Evolutionary conservation across 2,888 invertebrate species (phyloP).

Genomic region (Agonum fuliginosum): DNA sequence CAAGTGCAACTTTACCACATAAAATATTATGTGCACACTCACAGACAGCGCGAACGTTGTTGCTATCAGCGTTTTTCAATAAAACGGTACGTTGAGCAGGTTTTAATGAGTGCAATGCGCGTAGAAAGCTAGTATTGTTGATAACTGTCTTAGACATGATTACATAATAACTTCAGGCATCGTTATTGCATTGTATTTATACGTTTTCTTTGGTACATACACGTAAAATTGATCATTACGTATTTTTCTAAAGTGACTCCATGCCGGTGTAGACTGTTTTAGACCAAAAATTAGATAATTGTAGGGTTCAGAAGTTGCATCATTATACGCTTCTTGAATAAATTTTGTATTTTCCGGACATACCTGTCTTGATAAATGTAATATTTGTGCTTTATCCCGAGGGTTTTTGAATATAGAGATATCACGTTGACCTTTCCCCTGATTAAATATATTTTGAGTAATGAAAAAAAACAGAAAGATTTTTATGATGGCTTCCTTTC

Average conservation of each 20-base stretch:
- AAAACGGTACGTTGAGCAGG: constrained; percentile 16
- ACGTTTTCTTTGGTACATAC: constrained; percentile 55
- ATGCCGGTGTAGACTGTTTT: constrained; percentile 61
- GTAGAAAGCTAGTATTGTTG: constrained; percentile 31
- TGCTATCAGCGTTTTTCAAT: constrained; percentile 43
- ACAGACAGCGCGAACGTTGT: constrained; percentile 29
- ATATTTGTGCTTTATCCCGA: constrained; percentile 62
- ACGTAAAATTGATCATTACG: neutral
- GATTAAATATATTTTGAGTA: constrained; percentile 61
- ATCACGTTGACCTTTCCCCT: constrained; percentile 63
- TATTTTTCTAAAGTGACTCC: constrained; percentile 43
- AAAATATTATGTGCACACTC: constrained; percentile 51
- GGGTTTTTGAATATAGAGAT: constrained; percentile 63
- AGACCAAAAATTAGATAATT: constrained; percentile 61
- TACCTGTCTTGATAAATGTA: constrained; percentile 60
- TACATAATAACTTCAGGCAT: constrained; percentile 5
- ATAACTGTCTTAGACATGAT: constrained; percentile 7
- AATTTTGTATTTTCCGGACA: constrained; percentile 60
- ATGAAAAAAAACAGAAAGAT: constrained; percentile 41
- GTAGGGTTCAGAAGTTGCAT: constrained; percentile 60
- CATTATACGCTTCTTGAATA: constrained; percentile 58
- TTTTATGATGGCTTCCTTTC: constrained; percentile 31
- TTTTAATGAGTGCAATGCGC: constrained; percentile 23
- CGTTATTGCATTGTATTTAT: neutral
- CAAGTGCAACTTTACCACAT: no score